Evolutionary conservation across 2,797 vertebrate species (phyloP).

Genomic region (Triplophysa yarkandensis): DNA sequence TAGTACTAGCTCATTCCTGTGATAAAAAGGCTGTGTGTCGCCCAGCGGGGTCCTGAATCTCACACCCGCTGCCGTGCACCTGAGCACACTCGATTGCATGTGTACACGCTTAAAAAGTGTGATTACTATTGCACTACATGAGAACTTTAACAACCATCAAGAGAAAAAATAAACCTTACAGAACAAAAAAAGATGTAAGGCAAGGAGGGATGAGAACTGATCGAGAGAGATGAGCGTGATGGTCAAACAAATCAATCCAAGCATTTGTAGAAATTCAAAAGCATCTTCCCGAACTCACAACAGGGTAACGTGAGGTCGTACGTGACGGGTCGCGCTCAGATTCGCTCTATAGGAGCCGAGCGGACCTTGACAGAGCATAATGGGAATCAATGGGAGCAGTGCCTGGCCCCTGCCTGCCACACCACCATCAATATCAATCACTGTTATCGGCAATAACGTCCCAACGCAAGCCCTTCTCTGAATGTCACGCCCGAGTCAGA

Average conservation of each 20-base stretch:
- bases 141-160: conserved; percentile 17
- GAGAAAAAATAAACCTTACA: background rate
- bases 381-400: conserved; percentile 60
- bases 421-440: conserved; percentile 59
- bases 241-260: too few relatives aligned
- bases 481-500: conserved; percentile 49
- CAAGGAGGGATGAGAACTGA: too few relatives aligned
- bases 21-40: conserved; percentile 78
- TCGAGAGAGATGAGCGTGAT: too few relatives aligned
- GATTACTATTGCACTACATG: background rate
- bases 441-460: conserved; percentile 53
- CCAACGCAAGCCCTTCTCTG: conserved; percentile 41
- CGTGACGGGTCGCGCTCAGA: conserved; percentile 50
- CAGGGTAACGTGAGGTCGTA: conserved; percentile 47
- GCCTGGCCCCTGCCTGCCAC: conserved; percentile 49
- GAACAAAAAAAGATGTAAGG: conserved; percentile 3
- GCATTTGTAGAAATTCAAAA: background rate
- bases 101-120: background rate
- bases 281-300: background rate
- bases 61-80: conserved; percentile 76
- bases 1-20: conserved; percentile 87
- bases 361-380: conserved; percentile 59
- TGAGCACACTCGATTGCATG: conserved; percentile 64
- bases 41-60: conserved; percentile 71
- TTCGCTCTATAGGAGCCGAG: conserved; percentile 54